These are phyloP conservation scores for Bellardia pandia DNA, from an alignment of 2,888 invertebrate genomes.

Conservation along the genomic window DNA sequence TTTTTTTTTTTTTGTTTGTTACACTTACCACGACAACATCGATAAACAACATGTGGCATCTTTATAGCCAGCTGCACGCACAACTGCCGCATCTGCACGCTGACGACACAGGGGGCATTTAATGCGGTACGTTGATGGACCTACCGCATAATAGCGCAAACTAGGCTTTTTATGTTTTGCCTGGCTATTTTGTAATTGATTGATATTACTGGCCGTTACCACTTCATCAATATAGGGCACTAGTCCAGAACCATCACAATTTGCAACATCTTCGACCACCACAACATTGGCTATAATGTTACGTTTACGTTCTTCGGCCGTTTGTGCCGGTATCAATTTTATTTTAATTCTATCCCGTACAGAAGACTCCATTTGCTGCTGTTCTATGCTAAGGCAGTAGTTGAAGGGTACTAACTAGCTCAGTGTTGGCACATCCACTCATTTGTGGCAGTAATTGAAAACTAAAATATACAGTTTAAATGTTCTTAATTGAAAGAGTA, in stretches of 20 bases:
- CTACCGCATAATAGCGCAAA: constrained; percentile 80
- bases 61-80: constrained; percentile 79
- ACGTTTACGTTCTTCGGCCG: constrained; percentile 78
- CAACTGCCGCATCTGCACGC: constrained; percentile 80
- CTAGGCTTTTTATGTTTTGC: constrained; percentile 63
- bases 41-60: constrained; percentile 80
- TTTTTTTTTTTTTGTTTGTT: too few species aligned
- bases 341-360: constrained; percentile 76
- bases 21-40: constrained; percentile 80
- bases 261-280: constrained; percentile 74
- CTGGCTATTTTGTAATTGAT: constrained; percentile 58
- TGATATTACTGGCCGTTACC: constrained; percentile 64
- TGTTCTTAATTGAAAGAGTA: neutral
- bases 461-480: neutral
- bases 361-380: constrained; percentile 38
- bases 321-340: constrained; percentile 78
- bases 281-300: constrained; percentile 80
- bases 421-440: neutral
- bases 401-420: constrained; percentile 40
- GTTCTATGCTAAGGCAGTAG: constrained; percentile 48
- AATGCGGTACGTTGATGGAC: constrained; percentile 81
- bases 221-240: constrained; percentile 80
- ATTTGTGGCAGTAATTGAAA: constrained; percentile 29
- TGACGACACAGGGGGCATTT: constrained; percentile 82
- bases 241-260: constrained; percentile 58